Evolutionary conservation across 2,797 vertebrate genomes (phyloP).

Genomic region (Gila robusta): DNA sequence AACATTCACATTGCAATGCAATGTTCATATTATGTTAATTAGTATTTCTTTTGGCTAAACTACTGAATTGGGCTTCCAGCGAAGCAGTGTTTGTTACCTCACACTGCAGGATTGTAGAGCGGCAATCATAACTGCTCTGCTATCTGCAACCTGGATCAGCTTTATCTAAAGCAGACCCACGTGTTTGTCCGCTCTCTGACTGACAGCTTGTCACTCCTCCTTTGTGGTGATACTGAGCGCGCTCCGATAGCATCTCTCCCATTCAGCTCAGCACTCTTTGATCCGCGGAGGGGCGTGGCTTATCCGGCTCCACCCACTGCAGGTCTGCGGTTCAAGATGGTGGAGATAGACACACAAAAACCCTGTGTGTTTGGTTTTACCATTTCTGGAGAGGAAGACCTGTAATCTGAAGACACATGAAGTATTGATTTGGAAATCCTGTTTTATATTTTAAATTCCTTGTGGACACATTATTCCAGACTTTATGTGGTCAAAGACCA

Average conservation of each 20-base stretch:
- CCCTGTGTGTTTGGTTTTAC: conserved; percentile 13
- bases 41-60: not conserved
- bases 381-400: conserved; percentile 6
- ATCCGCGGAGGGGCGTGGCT: conserved; percentile 67
- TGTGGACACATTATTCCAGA: conserved; percentile 36
- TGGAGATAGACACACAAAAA: conserved; percentile 45
- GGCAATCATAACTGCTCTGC: conserved; percentile 67
- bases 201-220: conserved; percentile 80
- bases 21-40: conserved; percentile 16
- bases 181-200: conserved; percentile 74
- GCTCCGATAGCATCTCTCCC: conserved; percentile 76
- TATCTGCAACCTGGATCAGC: conserved; percentile 75
- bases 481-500: not conserved
- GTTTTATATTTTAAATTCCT: conserved; percentile 32
- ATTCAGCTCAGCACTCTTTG: conserved; percentile 69
- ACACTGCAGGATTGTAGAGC: conserved; percentile 64
- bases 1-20: not conserved
- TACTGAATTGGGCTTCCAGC: conserved; percentile 55
- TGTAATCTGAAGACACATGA: not conserved
- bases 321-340: conserved; percentile 49
- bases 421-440: conserved; percentile 41
- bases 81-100: conserved; percentile 62
- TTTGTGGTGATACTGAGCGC: conserved; percentile 67
- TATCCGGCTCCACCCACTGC: conserved; percentile 51
- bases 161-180: conserved; percentile 78